A percentile compares a stretch with the other conserved stretches of the same genome.
Conservation (phyloP, 1,140 invertebrate genomes). For the Metaphire vulgaris region DNA sequence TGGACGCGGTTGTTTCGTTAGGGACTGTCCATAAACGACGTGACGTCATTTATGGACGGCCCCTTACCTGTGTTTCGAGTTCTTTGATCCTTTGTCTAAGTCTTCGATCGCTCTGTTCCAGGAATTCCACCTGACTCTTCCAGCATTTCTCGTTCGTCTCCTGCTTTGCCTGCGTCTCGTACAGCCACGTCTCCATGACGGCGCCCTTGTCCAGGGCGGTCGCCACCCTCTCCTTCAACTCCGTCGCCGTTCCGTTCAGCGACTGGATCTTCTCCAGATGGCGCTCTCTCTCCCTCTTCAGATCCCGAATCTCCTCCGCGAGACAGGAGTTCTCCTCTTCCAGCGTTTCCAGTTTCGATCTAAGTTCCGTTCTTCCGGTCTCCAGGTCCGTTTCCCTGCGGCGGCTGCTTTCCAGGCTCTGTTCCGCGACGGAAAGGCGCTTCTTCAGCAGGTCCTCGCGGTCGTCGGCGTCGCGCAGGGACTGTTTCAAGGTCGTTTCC, state of each 20-base stretch:
- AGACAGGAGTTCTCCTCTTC: not conserved
- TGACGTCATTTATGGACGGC: not conserved
- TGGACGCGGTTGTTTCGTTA: too few relatives aligned
- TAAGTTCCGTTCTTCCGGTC: not conserved
- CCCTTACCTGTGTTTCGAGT: not conserved
- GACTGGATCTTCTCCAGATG: not conserved
- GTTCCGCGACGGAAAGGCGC: not conserved
- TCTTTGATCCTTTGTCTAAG: not conserved
- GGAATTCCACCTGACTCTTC: not conserved
- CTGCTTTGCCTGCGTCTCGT: not conserved
- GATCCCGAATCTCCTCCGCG: not conserved
- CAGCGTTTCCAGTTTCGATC: not conserved
- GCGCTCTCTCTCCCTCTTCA: not conserved
- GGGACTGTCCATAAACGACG: too few relatives aligned
- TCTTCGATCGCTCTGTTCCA: not conserved
- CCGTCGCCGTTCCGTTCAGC: not conserved
- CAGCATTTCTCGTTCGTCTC: not conserved
- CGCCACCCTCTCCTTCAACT: not conserved
- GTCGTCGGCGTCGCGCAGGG: not conserved
- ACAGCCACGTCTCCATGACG: not conserved
- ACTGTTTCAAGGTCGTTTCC: not conserved
- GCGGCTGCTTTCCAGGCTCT: not conserved
- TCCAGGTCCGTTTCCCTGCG: not conserved
- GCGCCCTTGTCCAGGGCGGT: not conserved
- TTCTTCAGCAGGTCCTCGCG: not conserved